Base-by-base conservation (phyloP, 2,888 invertebrate genomes). In the Linhomoeus sp. region DNA sequence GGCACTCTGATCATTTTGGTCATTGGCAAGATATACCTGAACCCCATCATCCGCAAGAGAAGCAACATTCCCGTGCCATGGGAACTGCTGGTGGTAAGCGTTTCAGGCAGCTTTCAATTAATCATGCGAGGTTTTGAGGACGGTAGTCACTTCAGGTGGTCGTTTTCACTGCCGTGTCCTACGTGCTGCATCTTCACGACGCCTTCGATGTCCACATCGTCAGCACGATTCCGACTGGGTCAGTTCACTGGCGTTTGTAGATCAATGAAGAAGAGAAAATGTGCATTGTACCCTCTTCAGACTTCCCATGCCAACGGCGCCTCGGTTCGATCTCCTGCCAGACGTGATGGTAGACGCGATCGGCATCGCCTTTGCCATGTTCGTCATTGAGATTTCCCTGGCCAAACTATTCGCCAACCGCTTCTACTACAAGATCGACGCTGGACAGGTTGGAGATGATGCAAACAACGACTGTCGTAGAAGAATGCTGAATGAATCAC, bases 311-410 rank as follows among this genome's bases (percentile, higher is more conserved):
- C 55, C 57, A 2, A 35, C 46, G n/a, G 5, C 53, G 1, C 59
- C 58, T 29, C 41, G 23, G 26, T 38, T 55, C 5, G 41, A 42
- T 0, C 23, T 57, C 12, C 48, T 57, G 20, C 46, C 48, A 15
- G 41, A 50, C 15, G 17, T 59, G 5, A 19, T 56, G 20, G 49
- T 56, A 2, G 69, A 68, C 53, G 61, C 66, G 1, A 45, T 69
- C 29, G 62, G 64, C 24, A 59, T 69, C 20, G 62, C 67, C 22
- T 60, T 70, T 48, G 67, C 70, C 23, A 57, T 64, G 5, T 67
- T 69, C 53, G 67, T 68, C n/a, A 62, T 70, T 5, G 67, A 67
- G 7, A 63, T 69, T n/a, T 70, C 70, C 19, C 66, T 70, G 66
- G 67, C 65, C 14, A 67, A 69, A 51, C 55, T 67, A 35, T 63